Base-by-base conservation (phyloP, 53 echinoderm and acorn worm genomes). In the Glandiceps talaboti region DNA sequence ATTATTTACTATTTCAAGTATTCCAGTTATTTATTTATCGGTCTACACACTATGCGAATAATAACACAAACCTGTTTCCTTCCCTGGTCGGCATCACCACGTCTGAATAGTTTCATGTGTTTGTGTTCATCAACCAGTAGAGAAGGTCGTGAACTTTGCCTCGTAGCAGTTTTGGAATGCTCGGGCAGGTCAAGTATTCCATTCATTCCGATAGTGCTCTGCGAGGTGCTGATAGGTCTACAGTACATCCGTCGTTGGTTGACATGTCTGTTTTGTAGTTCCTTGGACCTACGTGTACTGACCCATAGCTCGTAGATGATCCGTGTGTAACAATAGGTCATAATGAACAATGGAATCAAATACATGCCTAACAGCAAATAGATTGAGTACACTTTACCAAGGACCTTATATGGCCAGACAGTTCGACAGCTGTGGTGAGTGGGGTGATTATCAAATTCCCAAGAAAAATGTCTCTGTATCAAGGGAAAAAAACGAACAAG, bases 331-430 rank as follows among this genome's bases (percentile, higher is more conserved):
- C 88, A 86, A 26, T 81, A 79, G 30, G 79, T 33, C 14, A 91
- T 33, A 26, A 86, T 30, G 1, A 91, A 29, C 28, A 86, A 29
- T 0, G 91, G 91, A 29, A 86, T 26, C 27, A 75, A 78, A 33
- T 88, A 84, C 14, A 91, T 32, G 28, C 88, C 73, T 30, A 84
- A 30, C 26, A 82, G 77, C 27, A 86, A 30, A 73, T 91, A 91
- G 29, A 88, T 72, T 1, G 82, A 64, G 75, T 91, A 91, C 27
- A 83, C 76, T 26, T 80, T 76, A 29, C 83, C 80, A 25, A 77
- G 28, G 1, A 32, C 30, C 0, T 30, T 32, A 26, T 29, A 28
- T 20, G 88, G 76, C 91, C 91, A 91, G 45, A 30, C 86, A 30
- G 77, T 82, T 79, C 79, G 77, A 32, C 91, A 91, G 0, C 45